These are phyloP conservation scores for Eulemur mongoz DNA, from an alignment of 2,797 vertebrate species.

Conservation along the genomic window DNA sequence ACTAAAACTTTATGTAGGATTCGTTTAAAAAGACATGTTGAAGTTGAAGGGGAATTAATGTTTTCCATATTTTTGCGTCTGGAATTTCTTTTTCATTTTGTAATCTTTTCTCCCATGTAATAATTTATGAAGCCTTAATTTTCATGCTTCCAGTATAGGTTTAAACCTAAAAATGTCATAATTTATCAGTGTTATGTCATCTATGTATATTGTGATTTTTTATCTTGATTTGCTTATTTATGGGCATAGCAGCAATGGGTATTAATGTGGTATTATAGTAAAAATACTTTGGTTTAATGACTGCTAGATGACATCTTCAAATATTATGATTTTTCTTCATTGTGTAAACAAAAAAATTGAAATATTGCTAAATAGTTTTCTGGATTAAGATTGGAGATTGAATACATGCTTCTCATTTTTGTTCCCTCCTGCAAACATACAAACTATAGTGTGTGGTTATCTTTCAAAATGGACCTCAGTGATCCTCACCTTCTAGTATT, in stretches of 20 bases:
- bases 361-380: constrained; percentile 41
- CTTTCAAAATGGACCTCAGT: not conserved
- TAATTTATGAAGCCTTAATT: not conserved
- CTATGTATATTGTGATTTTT: not conserved
- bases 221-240: constrained; percentile 41
- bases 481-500: not conserved
- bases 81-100: constrained; percentile 16
- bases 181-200: not conserved
- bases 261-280: not conserved
- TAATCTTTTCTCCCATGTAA: not conserved
- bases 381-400: not conserved
- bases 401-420: constrained; percentile 36
- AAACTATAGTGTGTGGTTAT: not conserved
- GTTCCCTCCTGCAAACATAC: not conserved
- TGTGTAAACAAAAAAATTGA: not conserved
- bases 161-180: constrained; percentile 51
- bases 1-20: constrained; percentile 11
- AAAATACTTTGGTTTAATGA: constrained; percentile 7
- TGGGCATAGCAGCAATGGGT: not conserved
- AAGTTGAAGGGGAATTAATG: constrained; percentile 27
- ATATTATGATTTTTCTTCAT: not conserved
- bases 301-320: not conserved
- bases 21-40: not conserved
- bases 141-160: constrained; percentile 12
- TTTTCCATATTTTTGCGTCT: constrained; percentile 19